Conservation (phyloP, 2,888 invertebrate species). For the Scelioninae gen. 2 region DNA sequence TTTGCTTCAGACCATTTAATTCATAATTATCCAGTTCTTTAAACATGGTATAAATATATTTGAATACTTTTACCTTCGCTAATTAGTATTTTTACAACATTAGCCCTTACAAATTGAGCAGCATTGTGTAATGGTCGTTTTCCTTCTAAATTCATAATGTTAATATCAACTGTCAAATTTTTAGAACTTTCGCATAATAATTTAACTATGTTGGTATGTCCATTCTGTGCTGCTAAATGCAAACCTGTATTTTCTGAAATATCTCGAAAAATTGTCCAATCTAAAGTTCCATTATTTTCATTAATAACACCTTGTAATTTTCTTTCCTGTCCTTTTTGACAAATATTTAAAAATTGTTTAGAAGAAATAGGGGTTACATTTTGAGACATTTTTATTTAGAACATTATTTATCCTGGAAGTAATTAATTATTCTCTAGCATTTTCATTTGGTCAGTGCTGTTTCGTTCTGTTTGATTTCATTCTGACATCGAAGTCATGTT, state of each 20-base stretch:
- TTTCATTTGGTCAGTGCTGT: no score
- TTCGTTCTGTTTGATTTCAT: no score
- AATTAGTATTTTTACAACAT: conserved; percentile 76
- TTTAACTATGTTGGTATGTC: conserved; percentile 74
- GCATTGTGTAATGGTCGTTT: conserved; percentile 81
- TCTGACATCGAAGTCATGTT: no score
- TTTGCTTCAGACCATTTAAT: no score
- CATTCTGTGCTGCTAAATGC: conserved; percentile 78
- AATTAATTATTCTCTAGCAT: no score
- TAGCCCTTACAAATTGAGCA: conserved; percentile 77
- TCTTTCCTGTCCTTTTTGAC: conserved; percentile 62
- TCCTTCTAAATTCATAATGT: conserved; percentile 77
- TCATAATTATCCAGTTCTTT: no score
- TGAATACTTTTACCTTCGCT: conserved; percentile 71
- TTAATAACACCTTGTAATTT: conserved; percentile 39
- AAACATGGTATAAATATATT: no score
- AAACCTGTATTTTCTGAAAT: conserved; percentile 75
- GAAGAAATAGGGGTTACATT: no score
- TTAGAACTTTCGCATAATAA: conserved; percentile 71
- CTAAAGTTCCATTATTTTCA: conserved; percentile 57
- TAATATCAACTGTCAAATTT: conserved; percentile 64
- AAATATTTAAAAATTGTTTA: conserved; percentile 63
- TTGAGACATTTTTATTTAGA: conserved; percentile 8
- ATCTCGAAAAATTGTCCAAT: conserved; percentile 67
- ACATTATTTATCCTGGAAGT: no score